Evolutionary conservation across 2,797 vertebrate genomes (phyloP).

Genomic region (Gambelia wislizenii): DNA sequence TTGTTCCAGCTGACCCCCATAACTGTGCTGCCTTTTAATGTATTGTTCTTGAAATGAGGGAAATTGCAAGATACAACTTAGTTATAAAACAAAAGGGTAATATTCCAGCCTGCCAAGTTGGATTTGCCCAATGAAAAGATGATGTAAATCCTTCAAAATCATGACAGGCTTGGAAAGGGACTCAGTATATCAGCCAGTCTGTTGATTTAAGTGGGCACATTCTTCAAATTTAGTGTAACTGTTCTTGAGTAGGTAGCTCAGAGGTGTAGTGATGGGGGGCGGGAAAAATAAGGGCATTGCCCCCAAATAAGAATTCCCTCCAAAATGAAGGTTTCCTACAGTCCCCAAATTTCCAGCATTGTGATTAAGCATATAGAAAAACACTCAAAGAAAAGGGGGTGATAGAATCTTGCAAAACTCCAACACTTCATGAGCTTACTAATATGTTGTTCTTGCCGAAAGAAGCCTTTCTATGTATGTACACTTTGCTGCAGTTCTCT

Average conservation of each 20-base stretch:
- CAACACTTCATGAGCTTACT: too few relatives aligned
- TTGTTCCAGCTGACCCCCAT: constrained; percentile 24
- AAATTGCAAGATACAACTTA: not conserved
- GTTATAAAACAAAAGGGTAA: constrained; percentile 31
- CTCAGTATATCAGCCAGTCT: not conserved
- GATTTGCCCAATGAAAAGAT: constrained; percentile 37
- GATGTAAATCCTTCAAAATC: constrained; percentile 34
- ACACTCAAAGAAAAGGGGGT: too few relatives aligned
- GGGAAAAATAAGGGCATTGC: too few relatives aligned
- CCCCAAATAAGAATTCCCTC: too few relatives aligned
- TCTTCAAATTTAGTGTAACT: constrained; percentile 23
- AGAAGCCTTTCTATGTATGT: too few relatives aligned
- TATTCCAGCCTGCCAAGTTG: constrained; percentile 5
- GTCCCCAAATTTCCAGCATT: too few relatives aligned
- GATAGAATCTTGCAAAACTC: too few relatives aligned
- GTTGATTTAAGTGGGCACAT: constrained; percentile 26
- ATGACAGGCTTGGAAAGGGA: not conserved
- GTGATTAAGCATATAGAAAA: too few relatives aligned
- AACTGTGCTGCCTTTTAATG: constrained; percentile 23
- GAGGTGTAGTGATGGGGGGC: too few relatives aligned
- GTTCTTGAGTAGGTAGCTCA: constrained; percentile 2
- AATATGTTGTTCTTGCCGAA: too few relatives aligned
- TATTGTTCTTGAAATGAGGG: constrained; percentile 24
- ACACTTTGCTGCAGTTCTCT: too few relatives aligned
- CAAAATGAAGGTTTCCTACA: too few relatives aligned